Conservation (phyloP, 2,113 vertebrate genomes). For the Muntiacus reevesi region DNA sequence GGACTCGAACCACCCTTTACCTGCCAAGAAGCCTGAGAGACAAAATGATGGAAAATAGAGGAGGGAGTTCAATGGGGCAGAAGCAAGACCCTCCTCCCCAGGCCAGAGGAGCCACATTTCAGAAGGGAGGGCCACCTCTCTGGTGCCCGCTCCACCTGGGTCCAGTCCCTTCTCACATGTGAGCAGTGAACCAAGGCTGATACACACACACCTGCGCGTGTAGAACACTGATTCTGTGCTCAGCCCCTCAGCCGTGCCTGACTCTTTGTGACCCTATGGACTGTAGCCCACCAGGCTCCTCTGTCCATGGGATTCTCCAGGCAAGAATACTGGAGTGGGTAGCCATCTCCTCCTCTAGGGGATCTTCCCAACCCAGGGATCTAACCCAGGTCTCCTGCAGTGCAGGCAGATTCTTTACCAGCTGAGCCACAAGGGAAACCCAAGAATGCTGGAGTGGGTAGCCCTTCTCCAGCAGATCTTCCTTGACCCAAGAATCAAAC, state of each 20-base stretch:
- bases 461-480: too few species aligned
- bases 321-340: not conserved
- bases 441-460: too few species aligned
- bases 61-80: accelerated
- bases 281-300: not conserved
- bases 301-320: not conserved
- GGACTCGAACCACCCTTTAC: not conserved
- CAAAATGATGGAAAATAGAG: not conserved
- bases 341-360: not conserved
- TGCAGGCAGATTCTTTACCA: not conserved
- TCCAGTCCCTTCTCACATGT: accelerated
- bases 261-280: not conserved
- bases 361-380: not conserved
- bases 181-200: accelerated
- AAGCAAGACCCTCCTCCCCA: not conserved
- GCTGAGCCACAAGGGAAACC: too few species aligned
- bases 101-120: not conserved
- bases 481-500: too few species aligned
- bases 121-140: not conserved
- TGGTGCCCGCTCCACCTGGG: accelerated
- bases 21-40: not conserved
- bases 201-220: accelerated
- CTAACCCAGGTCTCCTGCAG: not conserved
- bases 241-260: not conserved
- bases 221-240: not conserved